A percentile compares a stretch with the other conserved stretches of the same genome.
phyloP scores from a whole-genome alignment of 2,888 invertebrate genomes.

The Yponomeuta malinellus region DNA sequence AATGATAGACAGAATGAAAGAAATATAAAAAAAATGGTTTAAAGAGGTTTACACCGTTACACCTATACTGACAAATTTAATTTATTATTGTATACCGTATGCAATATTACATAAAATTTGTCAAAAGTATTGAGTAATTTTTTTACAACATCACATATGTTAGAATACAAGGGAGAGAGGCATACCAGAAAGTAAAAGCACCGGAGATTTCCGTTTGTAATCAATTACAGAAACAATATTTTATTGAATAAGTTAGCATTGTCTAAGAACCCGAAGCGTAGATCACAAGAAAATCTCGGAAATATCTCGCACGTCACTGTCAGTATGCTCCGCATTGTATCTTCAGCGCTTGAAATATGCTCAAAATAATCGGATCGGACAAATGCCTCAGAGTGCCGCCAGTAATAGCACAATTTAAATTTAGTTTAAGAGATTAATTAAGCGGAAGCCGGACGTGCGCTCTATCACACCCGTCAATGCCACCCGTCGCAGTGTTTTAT shows the following conservation, averaged over 20 bases:
- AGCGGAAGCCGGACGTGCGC: constrained; percentile 42
- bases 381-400: constrained; percentile 34
- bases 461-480: constrained; percentile 60
- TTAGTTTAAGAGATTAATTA: constrained; percentile 68
- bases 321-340: constrained; percentile 31
- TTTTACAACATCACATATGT: too few species aligned
- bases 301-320: constrained; percentile 25
- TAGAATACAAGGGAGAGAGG: too few species aligned
- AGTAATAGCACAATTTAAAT: constrained; percentile 55
- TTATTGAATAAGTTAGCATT: neutral
- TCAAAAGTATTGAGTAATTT: too few species aligned
- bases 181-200: neutral
- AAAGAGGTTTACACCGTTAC: too few species aligned
- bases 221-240: neutral
- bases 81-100: too few species aligned
- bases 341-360: constrained; percentile 40
- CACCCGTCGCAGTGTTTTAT: constrained; percentile 64
- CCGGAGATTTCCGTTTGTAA: neutral
- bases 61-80: too few species aligned
- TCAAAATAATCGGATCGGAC: constrained; percentile 44
- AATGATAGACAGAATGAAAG: too few species aligned
- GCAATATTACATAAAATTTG: too few species aligned
- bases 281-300: constrained; percentile 19
- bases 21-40: too few species aligned
- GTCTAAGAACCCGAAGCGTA: neutral